phyloP scores from a whole-genome alignment of 2,113 vertebrate genomes.

The Thalassarche chlororhynchos region DNA sequence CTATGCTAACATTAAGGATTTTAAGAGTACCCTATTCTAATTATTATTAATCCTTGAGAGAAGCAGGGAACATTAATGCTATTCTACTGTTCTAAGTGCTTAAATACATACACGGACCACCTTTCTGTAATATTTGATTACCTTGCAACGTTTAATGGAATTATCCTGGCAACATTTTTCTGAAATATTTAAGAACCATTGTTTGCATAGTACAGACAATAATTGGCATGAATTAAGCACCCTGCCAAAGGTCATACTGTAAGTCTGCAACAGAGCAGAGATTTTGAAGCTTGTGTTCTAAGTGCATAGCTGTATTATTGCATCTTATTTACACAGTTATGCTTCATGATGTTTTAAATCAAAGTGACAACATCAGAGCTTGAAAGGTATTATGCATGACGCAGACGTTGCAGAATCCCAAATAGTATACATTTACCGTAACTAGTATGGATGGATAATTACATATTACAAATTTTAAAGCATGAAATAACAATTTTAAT shows the following conservation, averaged over 20 bases:
- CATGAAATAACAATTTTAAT: conserved; percentile 49
- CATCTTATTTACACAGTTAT: neutral
- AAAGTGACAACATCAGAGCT: neutral
- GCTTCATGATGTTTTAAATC: conserved; percentile 22
- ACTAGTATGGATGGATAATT: conserved; percentile 13
- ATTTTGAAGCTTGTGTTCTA: neutral
- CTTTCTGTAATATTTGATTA: neutral
- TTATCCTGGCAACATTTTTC: conserved; percentile 8
- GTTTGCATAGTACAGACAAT: neutral
- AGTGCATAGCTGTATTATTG: neutral
- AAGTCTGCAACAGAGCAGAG: neutral
- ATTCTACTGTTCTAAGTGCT: neutral
- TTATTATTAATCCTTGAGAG: neutral
- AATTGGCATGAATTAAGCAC: neutral
- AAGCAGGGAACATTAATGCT: neutral
- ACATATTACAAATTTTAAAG: conserved; percentile 10
- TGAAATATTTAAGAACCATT: conserved; percentile 10
- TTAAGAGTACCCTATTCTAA: neutral
- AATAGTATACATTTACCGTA: neutral
- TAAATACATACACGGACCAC: neutral
- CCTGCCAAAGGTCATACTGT: neutral
- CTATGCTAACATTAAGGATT: neutral
- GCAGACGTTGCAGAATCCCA: neutral
- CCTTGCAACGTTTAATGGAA: neutral
- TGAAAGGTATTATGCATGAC: neutral